These are phyloP conservation scores for Sitophilus oryzae DNA, from an alignment of 1,140 invertebrate genomes.

Conservation along the genomic window DNA sequence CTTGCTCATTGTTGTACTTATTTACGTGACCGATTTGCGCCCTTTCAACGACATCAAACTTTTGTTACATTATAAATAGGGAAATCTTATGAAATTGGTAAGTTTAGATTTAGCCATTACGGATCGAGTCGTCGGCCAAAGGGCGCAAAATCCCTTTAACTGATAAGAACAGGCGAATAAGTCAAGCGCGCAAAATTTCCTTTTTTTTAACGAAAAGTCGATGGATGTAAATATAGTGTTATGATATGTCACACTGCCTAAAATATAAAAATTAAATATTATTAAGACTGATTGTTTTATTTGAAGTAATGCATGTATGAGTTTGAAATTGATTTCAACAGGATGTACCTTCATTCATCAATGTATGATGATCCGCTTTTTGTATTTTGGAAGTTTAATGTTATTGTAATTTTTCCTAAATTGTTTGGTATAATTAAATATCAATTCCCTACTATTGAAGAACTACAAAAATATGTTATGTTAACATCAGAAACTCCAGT, in stretches of 20 bases:
- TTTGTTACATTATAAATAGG: not conserved
- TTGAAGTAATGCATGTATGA: not conserved
- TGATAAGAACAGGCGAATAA: slow-evolving; percentile 17
- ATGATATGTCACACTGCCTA: slow-evolving; percentile 44
- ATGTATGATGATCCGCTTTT: no score
- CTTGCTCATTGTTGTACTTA: slow-evolving; percentile 37
- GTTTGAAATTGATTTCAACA: no score
- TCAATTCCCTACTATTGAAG: no score
- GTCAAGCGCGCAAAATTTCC: slow-evolving; percentile 30
- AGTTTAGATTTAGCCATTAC: not conserved
- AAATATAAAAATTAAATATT: slow-evolving; percentile 38
- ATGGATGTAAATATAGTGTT: slow-evolving; percentile 45
- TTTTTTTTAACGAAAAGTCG: slow-evolving; percentile 31
- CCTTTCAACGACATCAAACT: not conserved
- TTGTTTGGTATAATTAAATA: no score
- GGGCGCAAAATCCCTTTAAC: slow-evolving; percentile 8
- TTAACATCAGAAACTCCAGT: no score
- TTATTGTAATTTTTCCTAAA: no score
- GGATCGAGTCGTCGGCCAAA: not conserved
- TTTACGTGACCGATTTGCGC: not conserved
- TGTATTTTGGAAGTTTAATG: no score
- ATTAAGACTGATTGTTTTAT: slow-evolving; percentile 29
- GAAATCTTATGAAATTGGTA: slow-evolving; percentile 3
- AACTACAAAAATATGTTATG: no score
- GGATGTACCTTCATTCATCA: no score